Evolutionary conservation across 1,140 invertebrate genomes (phyloP).

Genomic region (Eriosoma lanigerum): DNA sequence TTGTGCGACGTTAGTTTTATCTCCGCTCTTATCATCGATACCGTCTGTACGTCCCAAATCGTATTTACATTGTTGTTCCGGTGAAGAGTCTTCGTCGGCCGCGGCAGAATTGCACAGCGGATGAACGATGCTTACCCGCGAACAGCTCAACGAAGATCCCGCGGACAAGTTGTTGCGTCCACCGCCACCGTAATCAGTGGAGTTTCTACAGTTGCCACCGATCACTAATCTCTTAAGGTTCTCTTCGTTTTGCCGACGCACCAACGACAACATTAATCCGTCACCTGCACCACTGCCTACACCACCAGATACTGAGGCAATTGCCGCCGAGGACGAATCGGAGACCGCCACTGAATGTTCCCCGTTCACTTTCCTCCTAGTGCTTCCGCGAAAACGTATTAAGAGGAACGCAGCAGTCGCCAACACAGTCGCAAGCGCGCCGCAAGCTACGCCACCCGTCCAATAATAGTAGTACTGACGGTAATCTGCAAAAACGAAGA

Average conservation of each 20-base stretch:
- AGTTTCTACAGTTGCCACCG: background rate
- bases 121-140: slow-evolving; percentile 31
- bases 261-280: slow-evolving; percentile 25
- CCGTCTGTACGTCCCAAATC: background rate
- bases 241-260: slow-evolving; percentile 34
- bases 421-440: slow-evolving; percentile 7
- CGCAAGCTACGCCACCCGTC: slow-evolving; percentile 37
- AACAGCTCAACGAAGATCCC: slow-evolving; percentile 34
- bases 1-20: background rate
- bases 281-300: background rate
- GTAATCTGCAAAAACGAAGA: background rate
- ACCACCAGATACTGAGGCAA: background rate
- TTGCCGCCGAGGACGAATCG: background rate
- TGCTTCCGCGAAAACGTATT: background rate
- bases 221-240: slow-evolving; percentile 18
- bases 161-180: slow-evolving; percentile 25
- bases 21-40: background rate
- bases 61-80: background rate
- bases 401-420: background rate
- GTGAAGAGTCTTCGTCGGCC: background rate
- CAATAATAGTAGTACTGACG: slow-evolving; percentile 27
- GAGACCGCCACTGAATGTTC: background rate
- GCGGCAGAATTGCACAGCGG: slow-evolving; percentile 6
- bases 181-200: background rate
- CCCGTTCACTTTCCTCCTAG: background rate